A percentile compares a stretch with the other conserved stretches of the same genome.
Evolutionary conservation across 2,113 vertebrate species (phyloP).

Genomic region (Zosterops borbonicus): DNA sequence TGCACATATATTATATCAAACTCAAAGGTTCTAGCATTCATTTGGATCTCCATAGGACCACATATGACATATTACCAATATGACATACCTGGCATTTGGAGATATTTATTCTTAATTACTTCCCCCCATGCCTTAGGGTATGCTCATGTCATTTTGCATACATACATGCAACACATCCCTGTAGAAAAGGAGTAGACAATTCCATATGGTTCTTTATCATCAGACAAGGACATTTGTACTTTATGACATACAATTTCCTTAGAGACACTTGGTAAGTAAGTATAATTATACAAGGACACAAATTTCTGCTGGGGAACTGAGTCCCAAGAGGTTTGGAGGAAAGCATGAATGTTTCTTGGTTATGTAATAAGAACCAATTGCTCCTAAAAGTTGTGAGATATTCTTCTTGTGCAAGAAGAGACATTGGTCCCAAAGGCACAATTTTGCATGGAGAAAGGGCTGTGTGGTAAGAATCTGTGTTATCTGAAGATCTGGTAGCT

Average conservation of each 20-base stretch:
- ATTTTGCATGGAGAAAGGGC: neutral
- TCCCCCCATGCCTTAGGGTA: neutral
- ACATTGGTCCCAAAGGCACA: neutral
- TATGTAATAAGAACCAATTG: neutral
- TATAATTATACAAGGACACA: neutral
- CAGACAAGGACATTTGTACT: neutral
- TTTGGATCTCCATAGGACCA: neutral
- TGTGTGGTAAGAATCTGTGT: neutral
- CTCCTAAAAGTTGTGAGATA: neutral
- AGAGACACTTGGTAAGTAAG: neutral
- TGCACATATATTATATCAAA: neutral
- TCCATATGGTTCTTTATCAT: neutral
- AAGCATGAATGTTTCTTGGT: neutral
- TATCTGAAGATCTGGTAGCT: neutral
- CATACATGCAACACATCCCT: neutral
- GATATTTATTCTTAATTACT: slow-evolving; percentile 13
- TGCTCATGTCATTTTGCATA: neutral
- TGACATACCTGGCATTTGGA: neutral
- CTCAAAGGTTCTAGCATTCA: neutral
- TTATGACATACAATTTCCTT: neutral
- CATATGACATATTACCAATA: neutral
- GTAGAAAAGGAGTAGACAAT: neutral
- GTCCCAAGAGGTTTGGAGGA: neutral
- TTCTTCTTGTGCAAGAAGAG: neutral
- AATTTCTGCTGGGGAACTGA: neutral